Base-by-base conservation (phyloP, 2,113 vertebrate genomes). In the Oreochromis niloticus region DNA sequence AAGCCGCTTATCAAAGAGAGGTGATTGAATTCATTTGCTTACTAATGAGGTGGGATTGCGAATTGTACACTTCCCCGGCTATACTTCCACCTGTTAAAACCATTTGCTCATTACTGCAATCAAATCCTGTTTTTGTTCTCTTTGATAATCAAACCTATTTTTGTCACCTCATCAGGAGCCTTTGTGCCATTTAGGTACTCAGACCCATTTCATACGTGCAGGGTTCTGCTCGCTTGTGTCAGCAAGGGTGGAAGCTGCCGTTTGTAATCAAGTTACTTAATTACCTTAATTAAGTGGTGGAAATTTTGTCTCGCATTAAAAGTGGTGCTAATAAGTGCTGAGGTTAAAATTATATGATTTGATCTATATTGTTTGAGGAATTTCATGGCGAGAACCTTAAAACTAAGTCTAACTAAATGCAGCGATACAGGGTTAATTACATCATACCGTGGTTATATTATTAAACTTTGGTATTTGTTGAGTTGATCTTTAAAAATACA, bases 21-120 rank as follows among this genome's bases (percentile, higher is more conserved):
- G 86, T 88, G 92, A 93, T 94, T 93, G 92, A 94, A 95, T 95
- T 94, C 39, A 94, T 93, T 93, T 94, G 94, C 88, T 57, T 92
- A 88, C 93, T 94, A 94, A 93, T 93, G 94, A 94, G 89, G 56
- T 52, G 86, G 88, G 89, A 89, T 88, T 88, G 87, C 6, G 32
- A 90, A 82, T 91, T 61, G 83, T 87, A 83, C 87, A 81, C 91
- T 86, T 89, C 93, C 90, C 52, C 55, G 17, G 90, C 83, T 59
- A 80, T 83, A n/a, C 87, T 84, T 85, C 82, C 90, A 93, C 94
- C 92, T 93, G 92, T 91, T 93, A 82, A 91, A 91, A 68, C 79
- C 85, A 86, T 91, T 87, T 83, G 22, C 90, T 92, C 81, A 87
- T 94, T 91, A 93, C 81, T 13, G 86, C 89, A 93, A 90, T 94